These are phyloP conservation scores for Penaeus monodon DNA, from an alignment of 2,888 invertebrate genomes.

Conservation along the genomic window DNA sequence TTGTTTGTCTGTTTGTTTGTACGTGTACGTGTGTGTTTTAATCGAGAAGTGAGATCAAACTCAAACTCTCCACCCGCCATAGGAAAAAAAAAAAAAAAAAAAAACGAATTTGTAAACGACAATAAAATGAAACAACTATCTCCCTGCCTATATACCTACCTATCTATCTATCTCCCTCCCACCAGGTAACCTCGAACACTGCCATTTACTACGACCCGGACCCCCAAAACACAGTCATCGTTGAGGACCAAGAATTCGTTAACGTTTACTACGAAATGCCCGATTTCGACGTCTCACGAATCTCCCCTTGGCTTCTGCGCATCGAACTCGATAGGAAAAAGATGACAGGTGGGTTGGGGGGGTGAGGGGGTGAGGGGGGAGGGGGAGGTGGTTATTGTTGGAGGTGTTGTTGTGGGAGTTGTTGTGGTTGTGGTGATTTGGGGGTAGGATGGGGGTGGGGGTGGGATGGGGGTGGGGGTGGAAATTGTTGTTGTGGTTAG, in stretches of 20 bases:
- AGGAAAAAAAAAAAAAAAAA: no score
- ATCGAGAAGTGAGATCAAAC: no score
- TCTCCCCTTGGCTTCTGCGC: slow-evolving; percentile 97
- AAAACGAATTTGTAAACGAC: no score
- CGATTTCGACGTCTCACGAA: slow-evolving; percentile 96
- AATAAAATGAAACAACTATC: no score
- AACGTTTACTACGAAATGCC: slow-evolving; percentile 99
- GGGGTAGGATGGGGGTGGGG: no score
- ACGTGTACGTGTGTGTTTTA: no score
- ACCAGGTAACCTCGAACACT: slow-evolving; percentile 89
- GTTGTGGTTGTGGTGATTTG: no score
- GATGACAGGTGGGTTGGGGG: slow-evolving; percentile 79
- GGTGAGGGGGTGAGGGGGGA: not conserved
- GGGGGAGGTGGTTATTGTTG: not conserved
- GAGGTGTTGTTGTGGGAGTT: not conserved
- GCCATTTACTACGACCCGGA: slow-evolving; percentile 99
- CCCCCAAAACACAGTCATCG: slow-evolving; percentile 97
- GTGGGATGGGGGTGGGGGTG: no score
- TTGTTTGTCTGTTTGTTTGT: no score
- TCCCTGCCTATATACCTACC: not conserved
- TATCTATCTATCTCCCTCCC: not conserved
- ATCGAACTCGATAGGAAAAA: slow-evolving; percentile 98
- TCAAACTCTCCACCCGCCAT: no score
- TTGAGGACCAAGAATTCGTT: slow-evolving; percentile 99
- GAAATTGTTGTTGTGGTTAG: no score